phyloP scores from a whole-genome alignment of 2,797 vertebrate species.

The Rhabdomys pumilio region DNA sequence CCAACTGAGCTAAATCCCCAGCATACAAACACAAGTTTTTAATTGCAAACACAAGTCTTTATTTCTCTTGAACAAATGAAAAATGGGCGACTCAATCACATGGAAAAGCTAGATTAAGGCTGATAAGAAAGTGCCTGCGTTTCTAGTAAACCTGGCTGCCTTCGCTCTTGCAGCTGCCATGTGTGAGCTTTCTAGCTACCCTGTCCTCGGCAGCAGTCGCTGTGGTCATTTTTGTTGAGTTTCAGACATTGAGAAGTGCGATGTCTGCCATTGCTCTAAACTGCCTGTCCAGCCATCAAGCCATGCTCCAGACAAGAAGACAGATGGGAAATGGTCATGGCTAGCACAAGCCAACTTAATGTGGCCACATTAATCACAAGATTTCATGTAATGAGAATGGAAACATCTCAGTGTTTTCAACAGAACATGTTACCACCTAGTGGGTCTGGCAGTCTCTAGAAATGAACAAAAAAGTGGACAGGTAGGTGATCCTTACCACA shows the following conservation, averaged over 20 bases:
- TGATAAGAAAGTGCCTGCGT: neutral
- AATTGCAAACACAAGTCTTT: neutral
- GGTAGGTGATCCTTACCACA: neutral
- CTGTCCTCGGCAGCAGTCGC: neutral
- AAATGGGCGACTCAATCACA: neutral
- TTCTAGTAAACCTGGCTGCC: neutral
- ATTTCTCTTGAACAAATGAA: constrained; percentile 17
- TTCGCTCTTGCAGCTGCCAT: neutral
- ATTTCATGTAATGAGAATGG: neutral
- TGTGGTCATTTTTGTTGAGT: neutral
- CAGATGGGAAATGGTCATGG: neutral
- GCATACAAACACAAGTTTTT: neutral
- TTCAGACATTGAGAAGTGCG: neutral
- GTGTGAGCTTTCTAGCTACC: neutral
- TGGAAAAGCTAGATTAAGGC: neutral
- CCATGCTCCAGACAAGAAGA: neutral
- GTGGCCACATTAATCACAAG: neutral
- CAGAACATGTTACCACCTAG: neutral
- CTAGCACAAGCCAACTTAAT: neutral
- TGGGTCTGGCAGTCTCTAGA: neutral
- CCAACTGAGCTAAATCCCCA: neutral
- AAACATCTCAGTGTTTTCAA: neutral
- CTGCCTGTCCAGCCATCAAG: neutral
- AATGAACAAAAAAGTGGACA: neutral
- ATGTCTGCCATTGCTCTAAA: neutral